Evolutionary conservation across 2,888 invertebrate genomes (phyloP).

Genomic region (Pollenia angustigena): DNA sequence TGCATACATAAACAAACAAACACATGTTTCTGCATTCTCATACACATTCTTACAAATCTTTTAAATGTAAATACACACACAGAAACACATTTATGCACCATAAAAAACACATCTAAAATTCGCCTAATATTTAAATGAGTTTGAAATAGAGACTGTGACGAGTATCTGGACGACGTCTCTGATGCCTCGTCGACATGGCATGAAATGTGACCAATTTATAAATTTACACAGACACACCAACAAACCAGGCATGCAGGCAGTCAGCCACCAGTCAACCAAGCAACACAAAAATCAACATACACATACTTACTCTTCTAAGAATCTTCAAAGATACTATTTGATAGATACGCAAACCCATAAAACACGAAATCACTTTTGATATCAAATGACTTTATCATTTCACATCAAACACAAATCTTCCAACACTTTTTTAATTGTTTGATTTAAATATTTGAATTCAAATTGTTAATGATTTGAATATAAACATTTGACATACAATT

Average conservation of each 20-base stretch:
- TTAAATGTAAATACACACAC: constrained; percentile 7
- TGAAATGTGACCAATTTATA: constrained; percentile 69
- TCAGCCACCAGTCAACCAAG: not conserved
- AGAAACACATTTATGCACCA: not conserved
- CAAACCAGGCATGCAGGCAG: too few relatives aligned
- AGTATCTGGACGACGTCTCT: constrained; percentile 27
- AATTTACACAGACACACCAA: constrained; percentile 41
- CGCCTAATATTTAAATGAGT: constrained; percentile 51
- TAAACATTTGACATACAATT: too few relatives aligned
- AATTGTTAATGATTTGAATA: too few relatives aligned
- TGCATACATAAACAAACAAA: constrained; percentile 31
- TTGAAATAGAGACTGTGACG: constrained; percentile 58
- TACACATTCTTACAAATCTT: not conserved
- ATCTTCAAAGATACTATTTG: not conserved
- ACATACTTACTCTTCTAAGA: not conserved
- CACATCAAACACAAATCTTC: too few relatives aligned
- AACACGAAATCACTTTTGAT: too few relatives aligned
- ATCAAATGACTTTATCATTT: too few relatives aligned
- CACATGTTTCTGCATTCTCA: constrained; percentile 2
- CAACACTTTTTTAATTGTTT: too few relatives aligned
- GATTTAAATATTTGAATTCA: too few relatives aligned
- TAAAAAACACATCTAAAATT: not conserved
- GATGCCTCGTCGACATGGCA: constrained; percentile 45
- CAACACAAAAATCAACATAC: constrained; percentile 15
- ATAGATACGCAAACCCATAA: too few relatives aligned